Evolutionary conservation across 2,888 invertebrate genomes (phyloP), one percentile per base, ranked within the genome.

Genomic region (Dolichomitus sp.): DNA sequence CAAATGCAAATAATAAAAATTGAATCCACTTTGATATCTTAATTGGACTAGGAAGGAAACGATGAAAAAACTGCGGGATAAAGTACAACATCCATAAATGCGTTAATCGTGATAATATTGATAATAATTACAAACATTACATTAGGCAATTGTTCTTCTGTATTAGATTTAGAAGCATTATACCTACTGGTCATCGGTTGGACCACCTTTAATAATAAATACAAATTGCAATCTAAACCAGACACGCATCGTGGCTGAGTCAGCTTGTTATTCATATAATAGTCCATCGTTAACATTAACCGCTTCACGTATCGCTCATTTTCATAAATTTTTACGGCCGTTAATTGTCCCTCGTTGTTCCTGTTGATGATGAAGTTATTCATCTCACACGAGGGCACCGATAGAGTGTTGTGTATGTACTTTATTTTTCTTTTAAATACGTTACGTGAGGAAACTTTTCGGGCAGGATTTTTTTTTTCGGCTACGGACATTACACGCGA

Each of bases 111-210:
- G 80, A 85, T 85, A 86, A 79, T 86, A 86, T 85, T 86, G 78
- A 86, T 86, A 80, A 80, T 86, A 85, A 86, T 85, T 81, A 86
- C 84, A 85, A 84, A 84, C 82, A 84, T 84, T 84, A 86, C 83
- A 84, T 84, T 83, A 80, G 82, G 84, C 79, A 85, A 85, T 83
- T 81, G 68, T 70, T 70, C 48, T 79, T 82, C 81, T 79, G 61
- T 84, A 77, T 83, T 84, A 85, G 84, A 81, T 80, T 84, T 80
- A 69, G 80, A 86, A 86, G 85, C 85, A 70, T 85, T 84, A 81
- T 80, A 86, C 82, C 74, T 76, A 73, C 78, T 45, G 79, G 78
- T 80, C 76, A 73, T 75, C 57, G 70, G 48, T 77, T 54, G 75
- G 74, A 81, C 80, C 84, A 75, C 54, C 50, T 83, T 80, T 81